A percentile compares a stretch with the other conserved stretches of the same genome.
Conservation (phyloP, 2,888 invertebrate genomes). For the Galeruca laticollis region DNA sequence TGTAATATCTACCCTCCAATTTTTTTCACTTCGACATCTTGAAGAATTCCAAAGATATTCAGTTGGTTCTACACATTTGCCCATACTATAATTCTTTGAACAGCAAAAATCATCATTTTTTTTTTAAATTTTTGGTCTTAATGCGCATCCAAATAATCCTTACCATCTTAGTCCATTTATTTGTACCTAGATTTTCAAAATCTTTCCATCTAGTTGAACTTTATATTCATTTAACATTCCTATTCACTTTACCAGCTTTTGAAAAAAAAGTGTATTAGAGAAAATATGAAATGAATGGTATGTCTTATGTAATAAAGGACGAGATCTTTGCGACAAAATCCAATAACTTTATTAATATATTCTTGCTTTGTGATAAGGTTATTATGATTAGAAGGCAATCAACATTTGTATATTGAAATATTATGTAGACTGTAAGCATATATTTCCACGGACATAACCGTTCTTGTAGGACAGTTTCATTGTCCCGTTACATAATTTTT, state of each 20-base stretch:
- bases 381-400: neutral
- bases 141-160: too few species aligned
- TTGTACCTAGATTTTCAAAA: too few species aligned
- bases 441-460: neutral
- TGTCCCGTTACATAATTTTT: conserved; percentile 4
- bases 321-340: conserved; percentile 6
- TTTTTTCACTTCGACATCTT: too few species aligned
- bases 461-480: neutral
- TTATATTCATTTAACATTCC: neutral
- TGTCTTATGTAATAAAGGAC: conserved; percentile 8
- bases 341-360: conserved; percentile 5
- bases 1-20: too few species aligned
- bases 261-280: neutral
- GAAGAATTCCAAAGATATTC: too few species aligned
- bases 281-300: conserved; percentile 2
- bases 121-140: too few species aligned
- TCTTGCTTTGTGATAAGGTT: neutral
- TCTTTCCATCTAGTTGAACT: neutral
- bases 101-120: too few species aligned
- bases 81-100: too few species aligned
- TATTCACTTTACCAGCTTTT: conserved; percentile 6
- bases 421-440: neutral
- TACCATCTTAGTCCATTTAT: too few species aligned
- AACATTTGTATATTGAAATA: neutral
- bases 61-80: too few species aligned